Conservation (phyloP, 2,888 invertebrate species). For the Pristionchus fissidentatus region DNA sequence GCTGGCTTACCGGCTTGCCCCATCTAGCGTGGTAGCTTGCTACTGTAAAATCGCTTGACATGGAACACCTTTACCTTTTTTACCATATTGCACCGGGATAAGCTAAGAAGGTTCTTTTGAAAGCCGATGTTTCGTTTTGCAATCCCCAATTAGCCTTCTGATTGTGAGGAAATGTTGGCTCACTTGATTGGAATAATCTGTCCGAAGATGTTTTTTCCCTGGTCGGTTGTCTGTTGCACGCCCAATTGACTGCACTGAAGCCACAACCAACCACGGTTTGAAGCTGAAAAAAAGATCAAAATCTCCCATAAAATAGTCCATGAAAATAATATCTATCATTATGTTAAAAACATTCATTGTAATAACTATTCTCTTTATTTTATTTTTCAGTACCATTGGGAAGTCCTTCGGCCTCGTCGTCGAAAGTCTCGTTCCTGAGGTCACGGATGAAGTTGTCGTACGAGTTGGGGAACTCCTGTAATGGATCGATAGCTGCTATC, state of each 20-base stretch:
- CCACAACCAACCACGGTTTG: conserved; percentile 46
- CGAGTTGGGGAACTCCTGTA: conserved; percentile 53
- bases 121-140: background rate
- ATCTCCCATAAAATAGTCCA: background rate
- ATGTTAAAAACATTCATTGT: too few relatives aligned
- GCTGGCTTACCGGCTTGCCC: too few relatives aligned
- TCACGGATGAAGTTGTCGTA: conserved; percentile 56
- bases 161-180: background rate
- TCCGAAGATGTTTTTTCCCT: conserved; percentile 46
- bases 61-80: too few relatives aligned
- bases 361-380: background rate
- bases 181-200: conserved; percentile 42
- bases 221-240: conserved; percentile 43
- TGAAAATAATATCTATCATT: background rate
- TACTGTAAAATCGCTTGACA: too few relatives aligned
- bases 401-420: conserved; percentile 34
- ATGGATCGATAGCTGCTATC: too few relatives aligned
- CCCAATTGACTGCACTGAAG: conserved; percentile 45
- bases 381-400: conserved; percentile 3
- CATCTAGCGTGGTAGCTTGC: too few relatives aligned
- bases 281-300: conserved; percentile 33
- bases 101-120: background rate
- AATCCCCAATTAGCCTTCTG: background rate
- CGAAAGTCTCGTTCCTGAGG: conserved; percentile 41
- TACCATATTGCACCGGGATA: background rate